A percentile compares a stretch with the other conserved stretches of the same genome.
Evolutionary conservation across 2,888 invertebrate genomes (phyloP).

Genomic region (Entomobrya proxima): DNA sequence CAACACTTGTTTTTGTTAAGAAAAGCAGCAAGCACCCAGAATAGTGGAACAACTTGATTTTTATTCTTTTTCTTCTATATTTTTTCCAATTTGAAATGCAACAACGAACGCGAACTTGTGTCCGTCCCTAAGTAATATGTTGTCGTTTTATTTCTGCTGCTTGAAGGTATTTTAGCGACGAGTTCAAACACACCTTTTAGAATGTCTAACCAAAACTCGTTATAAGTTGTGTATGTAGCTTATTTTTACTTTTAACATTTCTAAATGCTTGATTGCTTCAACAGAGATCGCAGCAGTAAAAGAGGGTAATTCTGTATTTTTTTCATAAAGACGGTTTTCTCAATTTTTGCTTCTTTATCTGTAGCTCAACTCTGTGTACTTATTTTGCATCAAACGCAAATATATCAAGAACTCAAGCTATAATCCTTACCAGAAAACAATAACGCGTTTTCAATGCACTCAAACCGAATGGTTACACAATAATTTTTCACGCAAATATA

Average conservation of each 20-base stretch:
- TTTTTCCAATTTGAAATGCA: too few species aligned
- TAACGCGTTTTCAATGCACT: slow-evolving; percentile 31
- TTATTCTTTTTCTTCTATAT: slow-evolving; percentile 27
- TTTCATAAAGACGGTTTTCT: slow-evolving; percentile 25
- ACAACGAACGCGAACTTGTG: too few species aligned
- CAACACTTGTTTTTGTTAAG: not conserved
- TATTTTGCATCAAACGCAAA: slow-evolving; percentile 4
- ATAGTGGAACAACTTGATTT: slow-evolving; percentile 50
- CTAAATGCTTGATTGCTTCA: too few species aligned
- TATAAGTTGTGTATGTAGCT: too few species aligned
- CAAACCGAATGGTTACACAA: not conserved
- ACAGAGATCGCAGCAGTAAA: too few species aligned
- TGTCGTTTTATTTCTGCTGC: too few species aligned
- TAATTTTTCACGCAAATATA: not conserved
- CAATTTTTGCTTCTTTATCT: slow-evolving; percentile 27
- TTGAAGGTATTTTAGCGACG: too few species aligned
- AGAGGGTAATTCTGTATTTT: slow-evolving; percentile 59
- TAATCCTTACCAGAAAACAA: not conserved
- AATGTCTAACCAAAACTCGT: too few species aligned
- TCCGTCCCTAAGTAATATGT: too few species aligned
- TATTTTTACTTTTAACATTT: too few species aligned
- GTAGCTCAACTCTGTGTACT: not conserved
- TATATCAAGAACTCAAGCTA: not conserved
- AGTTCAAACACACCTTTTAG: too few species aligned
- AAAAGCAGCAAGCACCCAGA: slow-evolving; percentile 10